Evolutionary conservation across 2,888 invertebrate species (phyloP).

Genomic region (Glomeris marginata): DNA sequence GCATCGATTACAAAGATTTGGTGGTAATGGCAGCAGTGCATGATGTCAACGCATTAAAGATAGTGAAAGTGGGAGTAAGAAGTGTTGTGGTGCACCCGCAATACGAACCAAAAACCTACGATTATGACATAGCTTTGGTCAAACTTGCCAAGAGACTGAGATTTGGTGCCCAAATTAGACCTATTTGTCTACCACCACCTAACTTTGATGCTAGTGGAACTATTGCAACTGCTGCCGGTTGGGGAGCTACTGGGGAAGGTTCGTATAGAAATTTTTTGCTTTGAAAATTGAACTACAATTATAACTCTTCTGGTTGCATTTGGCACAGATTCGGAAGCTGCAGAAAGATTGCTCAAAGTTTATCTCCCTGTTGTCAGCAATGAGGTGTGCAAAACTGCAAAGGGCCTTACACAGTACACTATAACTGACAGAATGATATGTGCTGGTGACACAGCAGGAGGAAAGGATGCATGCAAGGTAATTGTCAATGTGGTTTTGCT

Average conservation of each 20-base stretch:
- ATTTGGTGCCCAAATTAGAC: constrained; percentile 4
- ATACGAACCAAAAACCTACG: constrained; percentile 11
- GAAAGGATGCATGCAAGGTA: constrained; percentile 12
- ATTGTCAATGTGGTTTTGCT: neutral
- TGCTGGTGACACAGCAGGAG: constrained; percentile 9
- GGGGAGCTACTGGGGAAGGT: constrained; percentile 12
- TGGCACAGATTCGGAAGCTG: neutral
- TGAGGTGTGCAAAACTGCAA: constrained; percentile 2
- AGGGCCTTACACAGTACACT: constrained; percentile 2
- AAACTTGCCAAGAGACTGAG: neutral
- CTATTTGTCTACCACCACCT: constrained; percentile 7
- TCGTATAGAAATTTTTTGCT: no score
- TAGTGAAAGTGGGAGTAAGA: neutral
- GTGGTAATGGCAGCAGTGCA: constrained; percentile 9
- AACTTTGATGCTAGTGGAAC: constrained; percentile 1
- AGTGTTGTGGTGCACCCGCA: neutral
- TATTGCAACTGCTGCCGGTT: constrained; percentile 7
- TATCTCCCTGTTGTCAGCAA: constrained; percentile 10
- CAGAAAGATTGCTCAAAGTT: constrained; percentile 4
- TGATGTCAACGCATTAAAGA: constrained; percentile 3
- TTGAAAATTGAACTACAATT: no score
- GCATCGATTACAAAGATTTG: constrained; percentile 2
- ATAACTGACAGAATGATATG: constrained; percentile 11
- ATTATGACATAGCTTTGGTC: constrained; percentile 12
- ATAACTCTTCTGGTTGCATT: no score